Percentiles rank a stretch among this genome's conserved stretches.
Conservation (phyloP, 1,140 invertebrate genomes). For the Camponotus floridanus region DNA sequence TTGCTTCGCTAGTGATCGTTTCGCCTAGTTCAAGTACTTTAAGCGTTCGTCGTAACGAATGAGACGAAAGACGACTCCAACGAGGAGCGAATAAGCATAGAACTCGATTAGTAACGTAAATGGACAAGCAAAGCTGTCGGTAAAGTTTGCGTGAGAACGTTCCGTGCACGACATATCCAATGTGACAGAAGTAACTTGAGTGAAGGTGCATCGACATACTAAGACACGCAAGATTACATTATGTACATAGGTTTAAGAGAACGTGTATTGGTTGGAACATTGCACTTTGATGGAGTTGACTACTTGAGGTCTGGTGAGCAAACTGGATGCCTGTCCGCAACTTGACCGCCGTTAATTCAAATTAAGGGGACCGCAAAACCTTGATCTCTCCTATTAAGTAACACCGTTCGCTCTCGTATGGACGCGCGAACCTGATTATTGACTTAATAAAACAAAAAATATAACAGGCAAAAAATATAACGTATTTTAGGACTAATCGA, state of each 20-base stretch:
- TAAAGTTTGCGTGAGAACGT: conserved; percentile 68
- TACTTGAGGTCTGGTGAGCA: conserved; percentile 47
- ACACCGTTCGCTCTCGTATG: background rate
- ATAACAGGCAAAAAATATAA: too few species aligned
- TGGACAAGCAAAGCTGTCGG: conserved; percentile 62
- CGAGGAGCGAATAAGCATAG: conserved; percentile 17
- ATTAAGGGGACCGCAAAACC: conserved; percentile 49
- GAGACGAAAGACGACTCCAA: conserved; percentile 30
- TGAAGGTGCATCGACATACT: background rate
- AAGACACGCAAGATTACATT: background rate
- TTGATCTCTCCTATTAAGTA: conserved; percentile 44
- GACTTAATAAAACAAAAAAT: background rate
- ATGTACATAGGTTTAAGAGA: conserved; percentile 3
- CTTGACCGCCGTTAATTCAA: conserved; percentile 49
- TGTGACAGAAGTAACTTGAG: conserved; percentile 31
- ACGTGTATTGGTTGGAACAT: background rate
- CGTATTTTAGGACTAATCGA: background rate
- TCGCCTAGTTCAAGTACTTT: conserved; percentile 45
- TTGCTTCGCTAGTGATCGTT: conserved; percentile 14
- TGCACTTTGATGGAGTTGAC: conserved; percentile 41
- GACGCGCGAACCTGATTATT: background rate
- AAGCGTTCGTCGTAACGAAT: conserved; percentile 45
- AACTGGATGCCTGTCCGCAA: conserved; percentile 36
- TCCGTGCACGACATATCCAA: conserved; percentile 67
- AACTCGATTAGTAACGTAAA: conserved; percentile 72